These are phyloP conservation scores for Mormoops blainvillei DNA, from an alignment of 2,113 vertebrate genomes.

Conservation along the genomic window DNA sequence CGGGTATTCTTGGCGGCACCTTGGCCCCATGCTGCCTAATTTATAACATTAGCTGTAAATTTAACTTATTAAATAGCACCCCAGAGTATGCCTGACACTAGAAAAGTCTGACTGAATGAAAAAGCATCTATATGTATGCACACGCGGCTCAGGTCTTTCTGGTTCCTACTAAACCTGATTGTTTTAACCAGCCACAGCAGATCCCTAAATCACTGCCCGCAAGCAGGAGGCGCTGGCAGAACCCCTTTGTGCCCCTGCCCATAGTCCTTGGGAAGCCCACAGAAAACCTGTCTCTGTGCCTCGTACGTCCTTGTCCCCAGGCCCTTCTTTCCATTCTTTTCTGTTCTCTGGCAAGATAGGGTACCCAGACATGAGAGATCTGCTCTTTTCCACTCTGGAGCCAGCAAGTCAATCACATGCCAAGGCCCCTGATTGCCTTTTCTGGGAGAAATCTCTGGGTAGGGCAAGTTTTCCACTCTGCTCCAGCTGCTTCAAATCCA, in stretches of 20 bases:
- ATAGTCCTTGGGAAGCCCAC: not conserved
- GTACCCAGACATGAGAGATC: not conserved
- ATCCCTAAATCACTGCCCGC: not conserved
- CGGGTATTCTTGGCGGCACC: not conserved
- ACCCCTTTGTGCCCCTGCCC: not conserved
- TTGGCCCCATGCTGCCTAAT: not conserved
- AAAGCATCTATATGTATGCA: not conserved
- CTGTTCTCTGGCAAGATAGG: not conserved
- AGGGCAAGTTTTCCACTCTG: not conserved
- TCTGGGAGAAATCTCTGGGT: not conserved
- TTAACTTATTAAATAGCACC: constrained; percentile 11
- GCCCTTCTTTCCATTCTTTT: not conserved
- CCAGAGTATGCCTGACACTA: not conserved
- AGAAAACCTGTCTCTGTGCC: not conserved
- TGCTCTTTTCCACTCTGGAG: not conserved
- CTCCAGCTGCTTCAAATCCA: not conserved
- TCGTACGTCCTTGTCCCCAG: not conserved
- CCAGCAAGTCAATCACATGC: not conserved
- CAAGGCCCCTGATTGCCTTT: not conserved
- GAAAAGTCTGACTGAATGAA: not conserved
- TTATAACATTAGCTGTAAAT: not conserved
- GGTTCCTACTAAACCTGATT: not conserved
- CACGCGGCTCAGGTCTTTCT: not conserved
- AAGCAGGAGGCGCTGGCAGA: not conserved
- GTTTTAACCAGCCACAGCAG: not conserved